Percentiles rank a stretch among this genome's conserved stretches.
Conservation (phyloP, 2,113 vertebrate species). For the Bos indicus region DNA sequence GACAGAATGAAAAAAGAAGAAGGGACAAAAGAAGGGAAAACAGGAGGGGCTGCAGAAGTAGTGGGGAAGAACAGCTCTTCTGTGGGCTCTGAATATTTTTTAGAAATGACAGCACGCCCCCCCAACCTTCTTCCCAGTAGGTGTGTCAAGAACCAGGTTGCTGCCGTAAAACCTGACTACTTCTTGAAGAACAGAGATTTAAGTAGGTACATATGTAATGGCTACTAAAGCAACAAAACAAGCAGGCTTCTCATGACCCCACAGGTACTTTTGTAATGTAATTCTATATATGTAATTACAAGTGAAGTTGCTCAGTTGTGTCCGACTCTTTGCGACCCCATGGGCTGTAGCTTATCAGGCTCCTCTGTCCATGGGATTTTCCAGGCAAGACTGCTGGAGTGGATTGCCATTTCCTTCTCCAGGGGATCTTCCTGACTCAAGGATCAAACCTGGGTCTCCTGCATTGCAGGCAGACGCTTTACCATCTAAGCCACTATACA, state of each 20-base stretch:
- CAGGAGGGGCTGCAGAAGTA: rapidly evolving
- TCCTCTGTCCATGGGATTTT: no score
- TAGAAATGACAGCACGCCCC: neutral
- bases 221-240: neutral
- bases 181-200: neutral
- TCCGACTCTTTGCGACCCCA: no score
- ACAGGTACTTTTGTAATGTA: neutral
- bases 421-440: no score
- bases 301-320: no score
- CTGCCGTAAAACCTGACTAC: neutral
- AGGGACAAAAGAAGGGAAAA: neutral
- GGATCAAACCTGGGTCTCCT: no score
- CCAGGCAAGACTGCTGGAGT: no score
- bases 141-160: neutral
- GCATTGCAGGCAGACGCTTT: no score
- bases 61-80: neutral
- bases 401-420: no score
- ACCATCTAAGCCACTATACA: no score
- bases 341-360: no score
- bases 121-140: neutral
- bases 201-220: neutral
- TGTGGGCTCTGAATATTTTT: neutral
- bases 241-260: no score
- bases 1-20: neutral
- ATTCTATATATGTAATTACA: neutral